Evolutionary conservation across 2,888 invertebrate species (phyloP), one percentile per base, ranked within the genome.

Genomic region (Acleris sparsana): DNA sequence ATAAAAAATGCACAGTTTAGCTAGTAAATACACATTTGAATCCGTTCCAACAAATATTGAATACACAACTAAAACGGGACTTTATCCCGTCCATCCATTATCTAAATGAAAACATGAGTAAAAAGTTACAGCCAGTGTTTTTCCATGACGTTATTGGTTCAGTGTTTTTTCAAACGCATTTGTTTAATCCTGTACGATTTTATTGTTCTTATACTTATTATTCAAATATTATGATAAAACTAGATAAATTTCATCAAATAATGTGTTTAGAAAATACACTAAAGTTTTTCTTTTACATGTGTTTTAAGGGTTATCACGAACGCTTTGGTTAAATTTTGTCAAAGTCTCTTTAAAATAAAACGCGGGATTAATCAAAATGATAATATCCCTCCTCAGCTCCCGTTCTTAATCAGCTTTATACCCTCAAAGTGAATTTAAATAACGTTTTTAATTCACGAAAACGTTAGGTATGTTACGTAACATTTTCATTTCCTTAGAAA

Each of bases 371-470:
- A 51, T 39, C 20, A 59, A 48, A 51, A 51, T 18, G 9, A 49
- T 39, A 49, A 49, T 62, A 43, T 55, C 13, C n/a, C n/a, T n/a
- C n/a, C n/a, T n/a, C n/a, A n/a, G n/a, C 22, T 39, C 55, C 39
- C 22, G 25, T 49, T 20, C 39, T 63, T 58, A 39, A 63, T 46
- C 22, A 46, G 57, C 57, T 46, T 57, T 57, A 25, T 53, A 17
- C 39, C 53, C 33, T 53, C 48, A 63, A 63, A 63, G 58, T 39
- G 48, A 63, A 53, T 59, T 48, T 48, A 53, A 59, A 33, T 25
- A 46, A 53, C 44, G 44, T 25, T n/a, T 13, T 55, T 62, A 60
- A 60, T 60, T 52, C n/a, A 11, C 25, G n/a, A 44, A 46, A 22
- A 52, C 16, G 58, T 48, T 49, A 22, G 18, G 51, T 51, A 22